Conservation (phyloP, 1,140 invertebrate genomes). For the Drosophila parvula region DNA sequence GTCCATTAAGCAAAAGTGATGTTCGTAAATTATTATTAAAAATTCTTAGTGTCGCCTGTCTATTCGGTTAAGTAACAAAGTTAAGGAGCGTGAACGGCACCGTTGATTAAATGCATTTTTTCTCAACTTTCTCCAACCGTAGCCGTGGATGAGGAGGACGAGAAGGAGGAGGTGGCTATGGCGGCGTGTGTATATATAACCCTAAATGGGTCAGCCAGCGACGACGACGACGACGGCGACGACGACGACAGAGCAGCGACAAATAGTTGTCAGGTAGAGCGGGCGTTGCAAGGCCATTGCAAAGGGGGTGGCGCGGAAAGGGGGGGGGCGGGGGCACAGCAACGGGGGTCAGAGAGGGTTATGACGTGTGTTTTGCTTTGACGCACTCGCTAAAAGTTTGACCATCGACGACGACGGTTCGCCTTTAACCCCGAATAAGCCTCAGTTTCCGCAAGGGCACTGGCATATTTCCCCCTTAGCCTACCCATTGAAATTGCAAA, state of each 20-base stretch:
- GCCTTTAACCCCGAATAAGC: constrained; percentile 25
- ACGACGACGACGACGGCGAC: constrained; percentile 13
- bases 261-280: constrained; percentile 71
- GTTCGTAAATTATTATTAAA: too few relatives aligned
- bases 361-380: constrained; percentile 76
- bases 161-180: not conserved
- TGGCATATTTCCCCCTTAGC: not conserved
- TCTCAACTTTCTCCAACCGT: not conserved
- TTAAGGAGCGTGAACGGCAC: not conserved
- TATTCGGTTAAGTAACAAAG: not conserved
- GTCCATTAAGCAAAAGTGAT: too few relatives aligned
- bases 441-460: not conserved
- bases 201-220: constrained; percentile 63
- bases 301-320: not conserved
- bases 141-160: not conserved
- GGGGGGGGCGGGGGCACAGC: not conserved
- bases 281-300: constrained; percentile 56
- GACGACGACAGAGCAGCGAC: constrained; percentile 41
- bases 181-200: constrained; percentile 36
- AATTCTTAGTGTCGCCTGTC: too few relatives aligned
- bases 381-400: constrained; percentile 50
- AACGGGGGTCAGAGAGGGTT: constrained; percentile 30
- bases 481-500: not conserved
- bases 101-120: constrained; percentile 5
- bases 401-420: constrained; percentile 27